Evolutionary conservation across 2,113 vertebrate genomes (phyloP).

Genomic region (Planiliza haematocheilus): DNA sequence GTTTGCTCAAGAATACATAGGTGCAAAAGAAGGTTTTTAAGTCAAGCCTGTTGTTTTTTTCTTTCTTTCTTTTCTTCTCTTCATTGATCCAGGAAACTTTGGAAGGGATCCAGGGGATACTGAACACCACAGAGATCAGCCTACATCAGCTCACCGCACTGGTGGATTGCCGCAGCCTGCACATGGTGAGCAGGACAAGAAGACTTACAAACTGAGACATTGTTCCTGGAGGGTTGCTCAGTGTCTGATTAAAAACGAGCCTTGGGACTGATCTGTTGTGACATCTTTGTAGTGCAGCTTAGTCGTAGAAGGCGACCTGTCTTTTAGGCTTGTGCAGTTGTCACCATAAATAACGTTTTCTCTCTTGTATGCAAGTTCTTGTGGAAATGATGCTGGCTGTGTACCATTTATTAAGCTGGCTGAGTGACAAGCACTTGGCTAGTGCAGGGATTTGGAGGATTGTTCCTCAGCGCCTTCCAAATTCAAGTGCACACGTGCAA

Average conservation of each 20-base stretch:
- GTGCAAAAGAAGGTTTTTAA: too few species aligned
- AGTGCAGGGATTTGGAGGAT: conserved; percentile 11
- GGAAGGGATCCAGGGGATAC: conserved; percentile 89
- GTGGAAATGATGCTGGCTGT: conserved; percentile 31
- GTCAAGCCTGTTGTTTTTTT: too few species aligned
- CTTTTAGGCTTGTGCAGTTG: conserved; percentile 43
- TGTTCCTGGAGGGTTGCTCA: not conserved
- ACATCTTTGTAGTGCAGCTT: conserved; percentile 39
- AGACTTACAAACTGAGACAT: conserved; percentile 10
- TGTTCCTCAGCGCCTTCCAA: conserved; percentile 39
- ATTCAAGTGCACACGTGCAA: conserved; percentile 46
- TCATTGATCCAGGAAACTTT: conserved; percentile 85
- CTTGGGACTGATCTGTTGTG: conserved; percentile 32
- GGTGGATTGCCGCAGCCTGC: conserved; percentile 97
- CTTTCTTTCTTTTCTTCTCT: conserved; percentile 35
- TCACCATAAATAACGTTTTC: conserved; percentile 50
- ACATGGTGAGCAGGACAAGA: conserved; percentile 88
- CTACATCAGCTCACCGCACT: conserved; percentile 97
- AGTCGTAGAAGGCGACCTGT: conserved; percentile 30
- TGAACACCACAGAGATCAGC: conserved; percentile 94
- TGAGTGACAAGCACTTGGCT: conserved; percentile 37
- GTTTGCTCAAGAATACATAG: not conserved
- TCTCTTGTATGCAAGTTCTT: conserved; percentile 26
- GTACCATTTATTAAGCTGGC: conserved; percentile 37
- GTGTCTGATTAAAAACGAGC: not conserved